Base-by-base conservation (phyloP, 2,888 invertebrate genomes). In the Pammene fasciana region DNA sequence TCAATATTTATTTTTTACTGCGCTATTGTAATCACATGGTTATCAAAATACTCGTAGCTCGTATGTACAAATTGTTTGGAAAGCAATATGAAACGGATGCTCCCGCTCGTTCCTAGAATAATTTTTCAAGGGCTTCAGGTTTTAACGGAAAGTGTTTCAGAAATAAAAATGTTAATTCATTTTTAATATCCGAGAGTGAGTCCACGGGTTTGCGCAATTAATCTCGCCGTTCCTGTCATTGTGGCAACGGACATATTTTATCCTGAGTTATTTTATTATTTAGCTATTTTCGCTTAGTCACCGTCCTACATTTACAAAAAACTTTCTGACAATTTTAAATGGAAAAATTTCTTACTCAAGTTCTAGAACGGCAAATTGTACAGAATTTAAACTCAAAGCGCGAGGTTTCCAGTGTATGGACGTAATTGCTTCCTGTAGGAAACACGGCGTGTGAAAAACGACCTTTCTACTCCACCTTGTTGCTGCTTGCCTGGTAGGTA, bases 391-490 rank as follows among this genome's bases (percentile, higher is more conserved):
- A 81, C 78, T 83, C 77, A 82, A 84, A 83, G 82, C 79, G 76
- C 68, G 50, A 65, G 7, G 26, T 52, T 46, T 55, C 54, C 59
- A 48, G 70, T 70, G 18, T 57, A 70, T 50, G 67, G 71, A 68
- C 73, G 75, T 80, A 80, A 80, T 80, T 79, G 76, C 78, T 78
- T 79, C 87, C 88, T 84, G 82, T 79, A 82, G 83, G 82, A 81
- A 85, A 82, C 79, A 76, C 79, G 81, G 79, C 82, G 84, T 83
- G 84, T 86, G 83, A 84, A 86, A 84, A 83, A 84, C 79, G 76
- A 78, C 76, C 75, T 70, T 50, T 34, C 79, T 75, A 78, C 75
- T 67, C 72, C 76, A 76, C 81, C 77, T 78, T 79, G 79, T 80
- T 79, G 79, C 79, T 70, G 60, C 71, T 71, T 14, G 62, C 61